Base-by-base conservation (phyloP, 2,888 invertebrate genomes). In the Phengaris alcon region DNA sequence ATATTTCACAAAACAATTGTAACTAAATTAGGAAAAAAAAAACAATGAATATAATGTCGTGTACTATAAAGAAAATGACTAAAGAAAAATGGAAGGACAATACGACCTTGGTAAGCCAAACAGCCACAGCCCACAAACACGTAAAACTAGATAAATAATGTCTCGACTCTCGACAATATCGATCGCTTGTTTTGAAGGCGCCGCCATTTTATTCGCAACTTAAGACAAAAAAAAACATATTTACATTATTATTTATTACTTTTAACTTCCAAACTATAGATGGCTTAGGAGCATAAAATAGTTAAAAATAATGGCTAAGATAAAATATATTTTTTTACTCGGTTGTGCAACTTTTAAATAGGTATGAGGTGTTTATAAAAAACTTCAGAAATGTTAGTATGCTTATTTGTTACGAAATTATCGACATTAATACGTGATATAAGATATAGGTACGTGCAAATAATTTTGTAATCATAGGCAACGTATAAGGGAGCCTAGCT, bases 401-500 rank as follows among this genome's bases (percentile, higher is more conserved):
- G n/a, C n/a, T n/a, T n/a, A n/a, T 59, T 59, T 22, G 59, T 59
- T 59, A 22, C 59, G 59, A 59, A 22, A 59, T 10, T 59, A 10
- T 22, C 10, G 1, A 5, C 64, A 35, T 2, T n/a, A n/a, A n/a
- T n/a, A n/a, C n/a, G 8, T 10, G 6, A 12, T 64, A 64, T 64
- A 35, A 44, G 35, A 44, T 64, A 52, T 10, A 52, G 52, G 44
- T 44, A 44, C 64, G 35, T 64, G 13, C 35, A 59, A 52, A 52
- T 52, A 35, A 64, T 64, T 64, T 59, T 59, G 15, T 64, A 35
- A 15, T 22, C 35, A 64, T 13, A 64, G 64, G 12, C 3, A 12
- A 64, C 64, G 35, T 44, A 64, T 64, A 64, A 44, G 64, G 64
- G 35, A 64, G 22, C 64, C 35, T 35, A 35, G 35, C 64, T 64